These are phyloP conservation scores for Gopherus flavomarginatus DNA, from an alignment of 2,113 vertebrate genomes.

Conservation along the genomic window DNA sequence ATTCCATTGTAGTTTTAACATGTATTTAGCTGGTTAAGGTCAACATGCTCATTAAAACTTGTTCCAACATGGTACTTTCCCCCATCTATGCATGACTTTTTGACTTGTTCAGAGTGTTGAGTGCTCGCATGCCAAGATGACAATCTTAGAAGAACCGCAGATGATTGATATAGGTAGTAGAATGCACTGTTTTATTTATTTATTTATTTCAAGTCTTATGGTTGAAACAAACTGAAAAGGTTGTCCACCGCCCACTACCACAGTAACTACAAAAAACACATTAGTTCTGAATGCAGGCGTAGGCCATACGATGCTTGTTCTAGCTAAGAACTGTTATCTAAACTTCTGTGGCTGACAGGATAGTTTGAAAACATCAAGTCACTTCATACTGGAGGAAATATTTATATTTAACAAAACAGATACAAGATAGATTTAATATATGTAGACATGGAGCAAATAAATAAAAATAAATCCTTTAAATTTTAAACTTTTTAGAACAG, in stretches of 20 bases:
- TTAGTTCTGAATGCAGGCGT: background rate
- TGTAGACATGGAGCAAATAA: background rate
- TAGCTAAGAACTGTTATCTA: constrained; percentile 5
- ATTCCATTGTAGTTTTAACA: background rate
- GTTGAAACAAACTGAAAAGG: background rate
- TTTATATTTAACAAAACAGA: background rate
- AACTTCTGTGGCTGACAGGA: background rate
- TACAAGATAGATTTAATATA: background rate
- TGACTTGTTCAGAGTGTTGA: constrained; percentile 20
- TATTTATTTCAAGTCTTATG: background rate
- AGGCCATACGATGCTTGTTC: constrained; percentile 26
- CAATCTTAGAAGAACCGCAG: constrained; percentile 15
- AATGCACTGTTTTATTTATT: background rate
- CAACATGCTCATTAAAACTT: background rate
- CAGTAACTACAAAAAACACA: background rate
- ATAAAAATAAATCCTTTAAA: background rate
- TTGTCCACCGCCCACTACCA: accelerated
- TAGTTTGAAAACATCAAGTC: background rate
- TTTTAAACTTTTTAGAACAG: background rate
- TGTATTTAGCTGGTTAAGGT: constrained; percentile 19
- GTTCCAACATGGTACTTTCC: background rate
- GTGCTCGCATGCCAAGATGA: constrained; percentile 12
- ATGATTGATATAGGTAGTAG: background rate
- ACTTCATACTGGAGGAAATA: background rate
- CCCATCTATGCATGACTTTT: background rate